phyloP scores from a whole-genome alignment of 1,140 invertebrate species.

The Whitmania pigra region DNA sequence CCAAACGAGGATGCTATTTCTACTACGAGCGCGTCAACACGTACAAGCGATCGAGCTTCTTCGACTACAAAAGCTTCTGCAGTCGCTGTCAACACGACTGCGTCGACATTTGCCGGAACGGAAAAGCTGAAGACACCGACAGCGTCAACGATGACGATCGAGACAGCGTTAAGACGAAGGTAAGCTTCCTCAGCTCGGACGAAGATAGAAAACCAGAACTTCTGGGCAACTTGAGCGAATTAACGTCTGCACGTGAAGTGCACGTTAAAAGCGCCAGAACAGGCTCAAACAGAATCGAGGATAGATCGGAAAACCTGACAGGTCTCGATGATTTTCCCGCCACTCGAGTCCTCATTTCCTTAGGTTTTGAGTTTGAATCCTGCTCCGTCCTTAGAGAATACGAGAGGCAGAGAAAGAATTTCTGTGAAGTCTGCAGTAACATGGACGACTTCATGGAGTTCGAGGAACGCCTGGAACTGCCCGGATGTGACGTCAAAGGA shows the following conservation, averaged over 20 bases:
- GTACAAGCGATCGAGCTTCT: slow-evolving; percentile 61
- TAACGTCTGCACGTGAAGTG: too few species aligned
- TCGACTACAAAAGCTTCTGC: slow-evolving; percentile 48
- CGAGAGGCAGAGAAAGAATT: slow-evolving; percentile 65
- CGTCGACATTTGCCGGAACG: too few species aligned
- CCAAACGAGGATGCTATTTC: slow-evolving; percentile 56
- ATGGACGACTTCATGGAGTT: slow-evolving; percentile 80
- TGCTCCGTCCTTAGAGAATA: slow-evolving; percentile 66
- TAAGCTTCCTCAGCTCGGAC: too few species aligned
- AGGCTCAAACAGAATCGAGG: too few species aligned
- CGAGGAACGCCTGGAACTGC: slow-evolving; percentile 66
- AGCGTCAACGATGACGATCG: slow-evolving; percentile 54
- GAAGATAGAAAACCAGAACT: too few species aligned
- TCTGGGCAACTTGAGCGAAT: too few species aligned
- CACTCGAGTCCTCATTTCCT: slow-evolving; percentile 59
- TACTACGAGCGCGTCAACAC: slow-evolving; percentile 74
- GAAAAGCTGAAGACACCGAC: slow-evolving; percentile 48
- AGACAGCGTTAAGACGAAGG: too few species aligned
- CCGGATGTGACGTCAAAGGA: slow-evolving; percentile 39
- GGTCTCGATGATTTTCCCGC: slow-evolving; percentile 57
- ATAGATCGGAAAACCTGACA: slow-evolving; percentile 57
- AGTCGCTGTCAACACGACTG: too few species aligned
- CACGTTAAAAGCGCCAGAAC: too few species aligned
- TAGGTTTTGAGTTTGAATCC: slow-evolving; percentile 69
- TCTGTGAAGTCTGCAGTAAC: slow-evolving; percentile 66